Evolutionary conservation across 2,797 vertebrate genomes (phyloP).

Genomic region (Syngnathus rostellatus): DNA sequence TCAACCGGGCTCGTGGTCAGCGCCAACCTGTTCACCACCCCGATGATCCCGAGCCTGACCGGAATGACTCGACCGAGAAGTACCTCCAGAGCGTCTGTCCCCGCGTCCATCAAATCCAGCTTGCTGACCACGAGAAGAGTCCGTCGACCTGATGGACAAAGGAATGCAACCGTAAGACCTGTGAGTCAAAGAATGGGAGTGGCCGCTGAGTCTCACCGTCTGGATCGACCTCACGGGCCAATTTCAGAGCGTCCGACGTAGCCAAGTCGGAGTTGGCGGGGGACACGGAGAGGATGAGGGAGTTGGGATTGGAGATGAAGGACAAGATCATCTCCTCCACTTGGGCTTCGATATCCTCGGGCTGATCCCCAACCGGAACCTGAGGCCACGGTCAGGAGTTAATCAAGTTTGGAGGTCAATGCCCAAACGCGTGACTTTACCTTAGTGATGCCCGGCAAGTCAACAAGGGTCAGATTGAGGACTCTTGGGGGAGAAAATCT

Average conservation of each 20-base stretch:
- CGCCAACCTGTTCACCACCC: conserved; percentile 77
- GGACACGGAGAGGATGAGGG: conserved; percentile 80
- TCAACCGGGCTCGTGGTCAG: too few species aligned
- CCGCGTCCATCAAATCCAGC: conserved; percentile 79
- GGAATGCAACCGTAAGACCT: background rate
- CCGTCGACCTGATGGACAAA: conserved; percentile 62
- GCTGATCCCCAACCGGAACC: conserved; percentile 89
- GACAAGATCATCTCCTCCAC: conserved; percentile 84
- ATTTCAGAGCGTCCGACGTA: conserved; percentile 82
- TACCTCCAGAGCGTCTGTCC: conserved; percentile 76
- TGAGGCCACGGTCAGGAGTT: conserved; percentile 38
- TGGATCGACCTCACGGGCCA: conserved; percentile 84
- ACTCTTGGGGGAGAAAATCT: conserved; percentile 76
- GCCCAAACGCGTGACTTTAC: conserved; percentile 35
- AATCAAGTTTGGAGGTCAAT: conserved; percentile 4
- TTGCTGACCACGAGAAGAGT: conserved; percentile 78
- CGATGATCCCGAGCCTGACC: conserved; percentile 76
- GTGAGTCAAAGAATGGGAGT: conserved; percentile 10
- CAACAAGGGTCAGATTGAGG: conserved; percentile 78
- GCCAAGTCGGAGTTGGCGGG: conserved; percentile 87
- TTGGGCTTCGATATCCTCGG: conserved; percentile 81
- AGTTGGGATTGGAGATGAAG: conserved; percentile 84
- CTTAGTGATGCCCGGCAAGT: conserved; percentile 80
- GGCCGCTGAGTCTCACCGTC: conserved; percentile 65
- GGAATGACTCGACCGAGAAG: conserved; percentile 77